Percentiles rank a stretch among this genome's conserved stretches.
These are phyloP conservation scores for Nothobranchius furzeri DNA, from an alignment of 2,113 vertebrate genomes.

Conservation along the genomic window DNA sequence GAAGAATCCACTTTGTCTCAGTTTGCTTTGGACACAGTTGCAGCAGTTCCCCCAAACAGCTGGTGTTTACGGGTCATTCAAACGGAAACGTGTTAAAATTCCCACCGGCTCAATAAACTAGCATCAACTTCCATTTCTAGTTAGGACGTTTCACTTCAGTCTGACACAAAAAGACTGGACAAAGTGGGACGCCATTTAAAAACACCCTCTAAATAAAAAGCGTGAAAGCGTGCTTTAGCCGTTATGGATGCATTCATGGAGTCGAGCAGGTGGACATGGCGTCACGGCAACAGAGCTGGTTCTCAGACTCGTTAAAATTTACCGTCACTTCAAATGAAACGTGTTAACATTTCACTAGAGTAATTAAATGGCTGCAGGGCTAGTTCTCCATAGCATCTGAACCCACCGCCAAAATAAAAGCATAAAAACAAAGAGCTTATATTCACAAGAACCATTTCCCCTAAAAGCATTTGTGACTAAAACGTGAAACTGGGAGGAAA, in stretches of 20 bases:
- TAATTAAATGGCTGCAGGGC: constrained; percentile 56
- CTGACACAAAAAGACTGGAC: constrained; percentile 11
- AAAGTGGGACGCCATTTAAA: constrained; percentile 1
- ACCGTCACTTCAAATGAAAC: constrained; percentile 51
- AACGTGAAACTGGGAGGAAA: too few species aligned
- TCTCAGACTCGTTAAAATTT: constrained; percentile 47
- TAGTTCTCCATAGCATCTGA: constrained; percentile 18
- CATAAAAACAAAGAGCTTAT: constrained; percentile 37
- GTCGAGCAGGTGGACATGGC: constrained; percentile 19
- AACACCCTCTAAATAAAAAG: background rate
- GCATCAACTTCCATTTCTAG: constrained; percentile 26
- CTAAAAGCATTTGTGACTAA: background rate
- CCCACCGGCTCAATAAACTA: constrained; percentile 41
- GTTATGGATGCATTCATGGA: background rate
- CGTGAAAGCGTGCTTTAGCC: background rate
- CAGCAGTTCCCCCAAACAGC: constrained; percentile 61
- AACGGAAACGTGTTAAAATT: constrained; percentile 53
- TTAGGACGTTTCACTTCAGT: constrained; percentile 20
- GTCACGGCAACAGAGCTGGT: constrained; percentile 14
- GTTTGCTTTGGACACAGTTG: constrained; percentile 47
- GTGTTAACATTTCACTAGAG: constrained; percentile 58
- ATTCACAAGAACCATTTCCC: constrained; percentile 24
- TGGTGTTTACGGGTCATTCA: constrained; percentile 60
- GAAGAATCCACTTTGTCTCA: constrained; percentile 62
- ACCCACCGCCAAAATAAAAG: constrained; percentile 33